These are phyloP conservation scores for Drosophila acutilabella DNA, from an alignment of 2,888 invertebrate genomes.

Conservation along the genomic window DNA sequence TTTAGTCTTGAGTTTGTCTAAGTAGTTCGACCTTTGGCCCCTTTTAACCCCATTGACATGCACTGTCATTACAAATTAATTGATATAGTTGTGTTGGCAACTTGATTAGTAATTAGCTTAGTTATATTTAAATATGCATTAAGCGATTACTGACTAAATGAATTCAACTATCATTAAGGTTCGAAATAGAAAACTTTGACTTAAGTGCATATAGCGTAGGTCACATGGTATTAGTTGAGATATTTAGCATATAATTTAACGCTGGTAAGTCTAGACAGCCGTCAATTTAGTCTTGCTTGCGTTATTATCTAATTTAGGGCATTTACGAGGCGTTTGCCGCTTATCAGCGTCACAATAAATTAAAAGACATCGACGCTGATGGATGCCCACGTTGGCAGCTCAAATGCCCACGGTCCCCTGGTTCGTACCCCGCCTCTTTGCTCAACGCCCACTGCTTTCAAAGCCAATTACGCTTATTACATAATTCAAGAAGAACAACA, in stretches of 20 bases:
- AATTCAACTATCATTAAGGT: slow-evolving; percentile 4
- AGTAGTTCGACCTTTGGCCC: slow-evolving; percentile 1
- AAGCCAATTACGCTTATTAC: slow-evolving; percentile 78
- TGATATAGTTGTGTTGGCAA: slow-evolving; percentile 16
- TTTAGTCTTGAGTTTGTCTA: not conserved
- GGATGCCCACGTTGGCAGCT: slow-evolving; percentile 38
- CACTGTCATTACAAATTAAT: slow-evolving; percentile 34
- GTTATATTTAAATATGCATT: slow-evolving; percentile 50
- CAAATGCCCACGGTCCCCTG: not conserved
- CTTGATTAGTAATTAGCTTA: slow-evolving; percentile 38
- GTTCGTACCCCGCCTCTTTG: not conserved
- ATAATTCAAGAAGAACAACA: slow-evolving; percentile 62
- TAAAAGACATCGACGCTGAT: slow-evolving; percentile 52
- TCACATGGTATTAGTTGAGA: too few species aligned
- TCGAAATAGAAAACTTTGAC: not conserved
- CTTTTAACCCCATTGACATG: too few species aligned
- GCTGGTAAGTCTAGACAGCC: not conserved
- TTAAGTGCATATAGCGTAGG: too few species aligned
- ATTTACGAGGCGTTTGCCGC: slow-evolving; percentile 59
- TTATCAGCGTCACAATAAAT: slow-evolving; percentile 78
- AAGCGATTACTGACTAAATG: slow-evolving; percentile 19
- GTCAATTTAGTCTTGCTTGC: not conserved
- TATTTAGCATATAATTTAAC: too few species aligned
- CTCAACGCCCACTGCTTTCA: slow-evolving; percentile 16
- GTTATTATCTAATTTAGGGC: slow-evolving; percentile 70